Evolutionary conservation across 2,113 vertebrate species (phyloP).

Genomic region (Dicentrarchus labrax): DNA sequence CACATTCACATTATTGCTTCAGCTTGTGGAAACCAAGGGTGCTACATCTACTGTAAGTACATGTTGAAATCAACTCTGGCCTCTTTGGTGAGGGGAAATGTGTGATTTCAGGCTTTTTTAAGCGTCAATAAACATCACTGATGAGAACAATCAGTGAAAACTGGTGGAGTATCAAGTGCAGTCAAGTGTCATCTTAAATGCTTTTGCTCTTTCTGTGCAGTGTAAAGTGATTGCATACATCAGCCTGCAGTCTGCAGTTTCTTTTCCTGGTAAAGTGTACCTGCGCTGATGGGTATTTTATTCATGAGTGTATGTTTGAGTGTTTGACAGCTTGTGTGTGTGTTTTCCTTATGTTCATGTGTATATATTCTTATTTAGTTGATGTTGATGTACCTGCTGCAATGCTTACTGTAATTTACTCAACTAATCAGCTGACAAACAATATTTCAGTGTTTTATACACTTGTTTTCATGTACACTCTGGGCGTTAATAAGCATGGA

Average conservation of each 20-base stretch:
- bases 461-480: slow-evolving; percentile 21
- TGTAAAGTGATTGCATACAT: slow-evolving; percentile 77
- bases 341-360: slow-evolving; percentile 16
- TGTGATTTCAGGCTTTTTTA: slow-evolving; percentile 73
- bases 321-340: slow-evolving; percentile 32
- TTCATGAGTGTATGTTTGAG: slow-evolving; percentile 49
- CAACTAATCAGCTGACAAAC: slow-evolving; percentile 2
- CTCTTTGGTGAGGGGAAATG: slow-evolving; percentile 31
- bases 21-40: slow-evolving; percentile 19
- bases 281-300: slow-evolving; percentile 66
- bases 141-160: slow-evolving; percentile 77
- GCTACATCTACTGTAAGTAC: slow-evolving; percentile 45
- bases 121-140: slow-evolving; percentile 74
- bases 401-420: slow-evolving; percentile 11
- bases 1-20: slow-evolving; percentile 31
- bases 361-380: slow-evolving; percentile 7
- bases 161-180: slow-evolving; percentile 63
- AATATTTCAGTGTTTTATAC: neutral
- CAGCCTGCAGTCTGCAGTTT: slow-evolving; percentile 52
- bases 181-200: slow-evolving; percentile 77
- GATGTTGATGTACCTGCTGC: neutral
- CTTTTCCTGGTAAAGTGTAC: slow-evolving; percentile 59
- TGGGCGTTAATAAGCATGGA: neutral
- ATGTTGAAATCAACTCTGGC: slow-evolving; percentile 62
- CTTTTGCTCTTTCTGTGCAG: slow-evolving; percentile 65